phyloP scores from a whole-genome alignment of 2,888 invertebrate genomes.

The Cinara cedri region DNA sequence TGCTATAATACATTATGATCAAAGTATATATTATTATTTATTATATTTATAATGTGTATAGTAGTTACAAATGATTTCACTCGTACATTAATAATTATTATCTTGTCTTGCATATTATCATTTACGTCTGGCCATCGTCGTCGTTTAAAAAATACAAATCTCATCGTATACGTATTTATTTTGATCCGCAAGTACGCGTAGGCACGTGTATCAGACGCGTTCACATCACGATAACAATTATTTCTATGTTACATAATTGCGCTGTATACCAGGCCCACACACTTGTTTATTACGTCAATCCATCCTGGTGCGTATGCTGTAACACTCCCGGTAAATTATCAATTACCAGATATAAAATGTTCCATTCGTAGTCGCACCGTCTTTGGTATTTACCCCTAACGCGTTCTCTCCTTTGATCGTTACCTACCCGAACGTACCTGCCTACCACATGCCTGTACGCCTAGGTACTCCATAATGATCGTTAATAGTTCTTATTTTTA shows the following conservation, averaged over 20 bases:
- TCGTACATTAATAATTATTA: too few species aligned
- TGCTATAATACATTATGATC: too few species aligned
- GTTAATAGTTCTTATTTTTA: conserved; percentile 11
- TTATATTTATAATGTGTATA: too few species aligned
- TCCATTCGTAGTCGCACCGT: neutral
- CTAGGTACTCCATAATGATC: conserved; percentile 7
- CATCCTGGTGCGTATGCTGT: neutral
- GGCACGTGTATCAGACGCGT: neutral
- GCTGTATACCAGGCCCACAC: neutral
- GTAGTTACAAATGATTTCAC: too few species aligned
- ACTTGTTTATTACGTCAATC: neutral
- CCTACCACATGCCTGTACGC: too few species aligned
- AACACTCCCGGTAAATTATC: conserved; percentile 5
- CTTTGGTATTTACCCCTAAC: neutral
- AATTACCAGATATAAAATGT: neutral
- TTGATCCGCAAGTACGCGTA: neutral
- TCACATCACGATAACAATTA: conserved; percentile 21
- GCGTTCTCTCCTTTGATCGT: conserved; percentile 1
- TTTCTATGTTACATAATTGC: neutral
- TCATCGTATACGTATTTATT: conserved; percentile 4
- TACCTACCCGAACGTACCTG: neutral
- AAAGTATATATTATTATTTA: too few species aligned
- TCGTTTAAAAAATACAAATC: neutral
- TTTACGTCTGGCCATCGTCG: neutral
- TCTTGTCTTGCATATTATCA: neutral